Evolutionary conservation across 1,140 invertebrate genomes (phyloP), one percentile per base, ranked within the genome.

Genomic region (Stenopsyche tienmushanensis): DNA sequence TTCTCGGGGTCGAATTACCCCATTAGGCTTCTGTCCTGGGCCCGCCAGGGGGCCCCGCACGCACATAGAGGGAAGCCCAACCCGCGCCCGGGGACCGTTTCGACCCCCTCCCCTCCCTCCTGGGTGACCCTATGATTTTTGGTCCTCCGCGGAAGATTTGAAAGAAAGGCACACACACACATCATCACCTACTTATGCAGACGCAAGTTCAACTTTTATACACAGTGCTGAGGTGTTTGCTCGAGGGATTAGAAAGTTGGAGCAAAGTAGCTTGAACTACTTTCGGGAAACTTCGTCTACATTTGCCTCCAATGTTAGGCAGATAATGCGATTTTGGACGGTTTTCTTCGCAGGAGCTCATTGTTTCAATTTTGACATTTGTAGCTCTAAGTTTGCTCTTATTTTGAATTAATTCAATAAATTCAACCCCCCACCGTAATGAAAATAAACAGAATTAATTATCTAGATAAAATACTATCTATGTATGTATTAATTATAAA

Each of bases 1-100:
- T 69, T 69, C 64, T 52, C 50, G 64, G 59, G 67, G 63, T 69
- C 63, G 67, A 69, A 69, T 69, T 69, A 69, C 67, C 64, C 67
- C 64, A 69, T 69, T 65, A 69, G 49, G 57, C 55, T n/a, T n/a
- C 52, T 63, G 29, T 21, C 17, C 9, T 24, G 54, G n/a, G 13
- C 26, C 15, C 29, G n/a, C 21, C 34, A 18, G 52, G 29, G 23
- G 29, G 29, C 42, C 34, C 39, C 7, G 24, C 52, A 5, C 13
- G 55, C 10, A 42, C 55, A 7, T 8, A 1, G 15, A 23, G 21
- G 54, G 34, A 2, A 1, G 21, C 23, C 7, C 3, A 20, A 52
- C 26, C 15, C 5, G 23, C 26, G 52, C 10, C 23, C 26, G 26
- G 2, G 1, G 13, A 50, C 21, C 3, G 3, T 3, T 50, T 2